phyloP scores from a whole-genome alignment of 1,140 invertebrate genomes.

The Triops cancriformis region DNA sequence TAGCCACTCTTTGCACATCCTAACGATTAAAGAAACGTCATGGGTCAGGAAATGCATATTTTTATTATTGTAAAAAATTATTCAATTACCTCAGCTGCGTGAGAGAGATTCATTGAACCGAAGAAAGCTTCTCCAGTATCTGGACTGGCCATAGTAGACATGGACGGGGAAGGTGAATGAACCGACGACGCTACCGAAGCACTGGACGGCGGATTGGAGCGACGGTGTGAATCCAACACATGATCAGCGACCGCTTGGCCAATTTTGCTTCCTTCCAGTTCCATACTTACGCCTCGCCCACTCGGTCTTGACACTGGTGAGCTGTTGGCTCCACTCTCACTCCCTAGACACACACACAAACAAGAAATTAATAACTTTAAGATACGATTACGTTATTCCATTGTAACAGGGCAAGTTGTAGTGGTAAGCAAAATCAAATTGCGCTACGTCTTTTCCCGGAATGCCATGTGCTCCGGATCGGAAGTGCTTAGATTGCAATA shows the following conservation, averaged over 20 bases:
- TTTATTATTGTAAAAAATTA: background rate
- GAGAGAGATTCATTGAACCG: constrained; percentile 30
- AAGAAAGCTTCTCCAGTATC: constrained; percentile 6
- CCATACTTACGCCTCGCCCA: constrained; percentile 12
- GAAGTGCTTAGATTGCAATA: no score
- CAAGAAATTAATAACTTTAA: background rate
- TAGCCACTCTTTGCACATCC: background rate
- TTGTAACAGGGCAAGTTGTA: no score
- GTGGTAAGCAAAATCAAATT: no score
- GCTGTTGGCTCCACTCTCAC: constrained; percentile 50
- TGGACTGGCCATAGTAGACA: constrained; percentile 26
- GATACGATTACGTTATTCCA: no score
- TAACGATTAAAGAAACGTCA: background rate
- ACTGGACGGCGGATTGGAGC: constrained; percentile 17
- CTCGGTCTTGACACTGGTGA: constrained; percentile 53
- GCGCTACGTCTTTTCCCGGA: no score
- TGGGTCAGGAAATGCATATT: background rate
- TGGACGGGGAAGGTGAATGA: constrained; percentile 19
- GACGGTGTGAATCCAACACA: constrained; percentile 27
- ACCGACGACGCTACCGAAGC: constrained; percentile 23
- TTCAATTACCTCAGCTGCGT: constrained; percentile 55
- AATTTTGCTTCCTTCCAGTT: constrained; percentile 67
- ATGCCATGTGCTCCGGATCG: no score
- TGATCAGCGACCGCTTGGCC: constrained; percentile 40
- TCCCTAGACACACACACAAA: background rate